Conservation (phyloP, 2,888 invertebrate species). For the Hypsopygia costalis region DNA sequence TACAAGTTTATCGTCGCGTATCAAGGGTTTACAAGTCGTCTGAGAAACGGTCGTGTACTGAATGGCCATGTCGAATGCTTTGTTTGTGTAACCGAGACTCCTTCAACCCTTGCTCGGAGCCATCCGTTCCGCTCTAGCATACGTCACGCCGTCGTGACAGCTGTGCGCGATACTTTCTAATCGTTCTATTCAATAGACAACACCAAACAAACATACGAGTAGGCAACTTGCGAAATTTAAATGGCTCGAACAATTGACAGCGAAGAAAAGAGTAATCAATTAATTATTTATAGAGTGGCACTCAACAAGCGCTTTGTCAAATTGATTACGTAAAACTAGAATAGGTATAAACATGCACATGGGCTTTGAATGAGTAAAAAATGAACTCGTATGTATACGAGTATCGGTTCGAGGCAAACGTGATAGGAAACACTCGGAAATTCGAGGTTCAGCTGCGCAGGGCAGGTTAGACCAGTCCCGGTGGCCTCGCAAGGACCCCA, state of each 20-base stretch:
- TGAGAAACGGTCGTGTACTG: conserved; percentile 49
- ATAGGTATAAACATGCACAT: conserved; percentile 23
- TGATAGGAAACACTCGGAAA: conserved; percentile 74
- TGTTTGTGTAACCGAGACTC: conserved; percentile 60
- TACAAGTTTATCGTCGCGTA: conserved; percentile 21
- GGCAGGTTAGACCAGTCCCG: conserved; percentile 81
- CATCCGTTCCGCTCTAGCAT: conserved; percentile 74
- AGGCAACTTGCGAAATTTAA: conserved; percentile 65
- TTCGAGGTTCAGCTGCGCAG: conserved; percentile 73
- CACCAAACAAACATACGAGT: conserved; percentile 61
- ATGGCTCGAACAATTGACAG: conserved; percentile 60
- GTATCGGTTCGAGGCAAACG: conserved; percentile 52
- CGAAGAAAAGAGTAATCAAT: conserved; percentile 56
- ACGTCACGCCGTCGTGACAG: conserved; percentile 75
- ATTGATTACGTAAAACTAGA: conserved; percentile 35
- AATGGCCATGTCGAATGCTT: conserved; percentile 64
- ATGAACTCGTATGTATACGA: conserved; percentile 41
- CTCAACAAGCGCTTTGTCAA: conserved; percentile 40
- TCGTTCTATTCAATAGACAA: conserved; percentile 62
- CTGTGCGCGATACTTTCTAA: conserved; percentile 74
- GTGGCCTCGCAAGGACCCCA: conserved; percentile 79
- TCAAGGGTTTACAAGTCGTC: conserved; percentile 30
- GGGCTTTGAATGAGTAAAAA: conserved; percentile 34
- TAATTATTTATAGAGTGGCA: conserved; percentile 59
- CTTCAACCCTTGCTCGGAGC: conserved; percentile 66